A percentile compares a stretch with the other conserved stretches of the same genome.
Evolutionary conservation across 2,888 invertebrate species (phyloP).

Genomic region (Peribatodes rhomboidaria): DNA sequence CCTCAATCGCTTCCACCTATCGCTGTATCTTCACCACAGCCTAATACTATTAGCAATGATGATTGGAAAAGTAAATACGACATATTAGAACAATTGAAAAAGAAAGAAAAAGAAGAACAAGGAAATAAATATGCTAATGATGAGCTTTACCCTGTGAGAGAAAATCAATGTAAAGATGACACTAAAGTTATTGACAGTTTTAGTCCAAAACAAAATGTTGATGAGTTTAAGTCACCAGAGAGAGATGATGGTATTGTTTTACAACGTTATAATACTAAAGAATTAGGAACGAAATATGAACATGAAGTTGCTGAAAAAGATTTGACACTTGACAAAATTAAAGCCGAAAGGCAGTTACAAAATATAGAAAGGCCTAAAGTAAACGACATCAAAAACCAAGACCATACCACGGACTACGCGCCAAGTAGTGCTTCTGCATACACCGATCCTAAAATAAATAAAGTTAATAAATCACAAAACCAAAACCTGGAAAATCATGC

Average conservation of each 20-base stretch:
- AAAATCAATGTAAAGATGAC: constrained; percentile 16
- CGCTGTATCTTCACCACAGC: constrained; percentile 26
- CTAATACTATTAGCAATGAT: constrained; percentile 52
- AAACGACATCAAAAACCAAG: constrained; percentile 25
- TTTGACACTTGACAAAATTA: constrained; percentile 35
- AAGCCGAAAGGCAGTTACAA: constrained; percentile 29
- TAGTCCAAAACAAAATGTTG: background rate
- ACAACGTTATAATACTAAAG: constrained; percentile 27
- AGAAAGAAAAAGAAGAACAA: constrained; percentile 56
- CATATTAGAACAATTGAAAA: constrained; percentile 73
- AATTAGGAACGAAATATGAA: constrained; percentile 38
- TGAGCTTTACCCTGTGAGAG: constrained; percentile 28
- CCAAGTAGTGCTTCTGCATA: constrained; percentile 5
- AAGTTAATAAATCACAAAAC: constrained; percentile 13
- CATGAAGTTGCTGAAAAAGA: constrained; percentile 58
- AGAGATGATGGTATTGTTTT: constrained; percentile 14
- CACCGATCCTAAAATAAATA: constrained; percentile 18
- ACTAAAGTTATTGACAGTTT: background rate
- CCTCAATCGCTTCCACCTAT: constrained; percentile 22
- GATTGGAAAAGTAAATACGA: constrained; percentile 82
- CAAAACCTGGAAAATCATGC: constrained; percentile 17
- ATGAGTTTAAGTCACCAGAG: background rate
- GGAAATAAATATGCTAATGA: constrained; percentile 25
- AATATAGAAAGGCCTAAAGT: constrained; percentile 31
- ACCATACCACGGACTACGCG: constrained; percentile 18